Evolutionary conservation across 2,113 vertebrate species (phyloP).

Genomic region (Dromiciops gliroides): DNA sequence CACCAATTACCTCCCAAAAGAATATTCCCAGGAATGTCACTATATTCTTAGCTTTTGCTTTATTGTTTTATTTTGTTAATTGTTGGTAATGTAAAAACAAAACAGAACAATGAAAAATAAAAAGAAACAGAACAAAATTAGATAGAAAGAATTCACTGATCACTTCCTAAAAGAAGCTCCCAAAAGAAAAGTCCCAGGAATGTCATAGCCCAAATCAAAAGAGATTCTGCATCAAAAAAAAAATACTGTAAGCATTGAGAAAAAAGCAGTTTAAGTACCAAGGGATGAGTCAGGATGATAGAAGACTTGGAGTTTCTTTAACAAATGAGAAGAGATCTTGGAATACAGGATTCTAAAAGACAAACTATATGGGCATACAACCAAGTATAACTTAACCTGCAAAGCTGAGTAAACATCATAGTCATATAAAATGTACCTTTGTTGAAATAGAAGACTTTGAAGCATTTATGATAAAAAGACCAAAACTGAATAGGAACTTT

Average conservation of each 20-base stretch:
- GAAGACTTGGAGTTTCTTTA: not conserved
- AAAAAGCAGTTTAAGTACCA: not conserved
- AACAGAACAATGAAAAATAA: not conserved
- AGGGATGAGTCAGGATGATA: not conserved
- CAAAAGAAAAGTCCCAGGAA: not conserved
- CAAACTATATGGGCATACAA: no score
- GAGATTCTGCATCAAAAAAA: not conserved
- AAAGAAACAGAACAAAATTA: not conserved
- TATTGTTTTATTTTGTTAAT: not conserved
- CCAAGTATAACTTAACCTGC: not conserved
- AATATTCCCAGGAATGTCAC: not conserved
- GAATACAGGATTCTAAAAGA: no score
- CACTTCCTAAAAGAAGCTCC: not conserved
- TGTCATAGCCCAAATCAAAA: not conserved
- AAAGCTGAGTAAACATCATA: not conserved
- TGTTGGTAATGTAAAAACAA: not conserved
- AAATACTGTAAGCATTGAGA: not conserved
- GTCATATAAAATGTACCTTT: not conserved
- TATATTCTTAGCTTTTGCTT: not conserved
- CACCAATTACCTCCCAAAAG: not conserved
- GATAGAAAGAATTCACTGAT: not conserved
- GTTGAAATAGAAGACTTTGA: not conserved
- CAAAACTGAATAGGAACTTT: not conserved
- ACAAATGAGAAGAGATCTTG: not conserved
- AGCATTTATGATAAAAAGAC: not conserved